Evolutionary conservation across 2,113 vertebrate species (phyloP), one percentile per base, ranked within the genome.

Genomic region (Antigone vipio): DNA sequence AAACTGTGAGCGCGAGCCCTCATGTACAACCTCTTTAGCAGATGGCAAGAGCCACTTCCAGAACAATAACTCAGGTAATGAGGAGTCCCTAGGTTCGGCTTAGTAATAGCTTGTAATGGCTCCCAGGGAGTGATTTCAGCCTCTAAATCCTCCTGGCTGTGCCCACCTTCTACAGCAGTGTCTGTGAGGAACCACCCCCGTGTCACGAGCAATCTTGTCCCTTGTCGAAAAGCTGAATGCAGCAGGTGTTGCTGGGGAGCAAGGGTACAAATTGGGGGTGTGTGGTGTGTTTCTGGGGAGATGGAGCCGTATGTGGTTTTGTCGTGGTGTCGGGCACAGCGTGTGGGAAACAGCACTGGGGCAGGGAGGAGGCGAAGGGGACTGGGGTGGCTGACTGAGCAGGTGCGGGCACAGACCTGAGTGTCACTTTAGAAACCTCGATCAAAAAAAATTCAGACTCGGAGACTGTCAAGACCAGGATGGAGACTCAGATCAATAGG

Each of bases 261-360:
- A 38, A 27, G 69, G 47, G 22, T 5, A 15, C 9, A 29, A 29
- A 56, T 12, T 23, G 22, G 22, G 15, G 12, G 5, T 14, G 5
- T 50, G 26, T 52, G 50, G 24, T 24, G 50, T 16, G 8, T 1
- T 0, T 52, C 27, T 0, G 4, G 45, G 50, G 34, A 47, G 64
- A 6, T 42, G 63, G 50, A 58, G 67, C 20, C 44, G 24, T 6
- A 0, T 4, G 22, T 47, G 23, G 0, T 2, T 56, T 42, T 49
- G 9, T 9, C 2, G 0, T 2, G 22, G 40, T 32, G 14, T 2
- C 1, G 3, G 44, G 38, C 22, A n/a, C 9, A 34, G 62, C 0
- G 1, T 2, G 23, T 47, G 69, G 77, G 71, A 44, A 62, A 9
- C 35, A 17, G 49, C 52, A 0, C 20, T 5, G 26, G 15, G 44